These are phyloP conservation scores for Clusia tigrina DNA, from an alignment of 2,888 invertebrate species.

Conservation along the genomic window DNA sequence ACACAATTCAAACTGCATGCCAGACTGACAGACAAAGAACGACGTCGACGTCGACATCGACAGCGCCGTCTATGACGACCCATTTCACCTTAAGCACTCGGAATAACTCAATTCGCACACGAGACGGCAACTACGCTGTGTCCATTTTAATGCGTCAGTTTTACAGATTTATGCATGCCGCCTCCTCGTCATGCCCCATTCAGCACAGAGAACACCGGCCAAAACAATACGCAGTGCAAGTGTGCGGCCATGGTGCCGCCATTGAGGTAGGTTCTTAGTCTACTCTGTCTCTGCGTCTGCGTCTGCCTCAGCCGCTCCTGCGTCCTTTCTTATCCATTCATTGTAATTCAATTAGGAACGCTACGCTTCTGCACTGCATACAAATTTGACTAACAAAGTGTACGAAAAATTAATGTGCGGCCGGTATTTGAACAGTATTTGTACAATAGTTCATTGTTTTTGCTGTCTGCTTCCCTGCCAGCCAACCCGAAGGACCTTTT, in stretches of 20 bases:
- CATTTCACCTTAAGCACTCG: neutral
- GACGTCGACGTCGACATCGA: neutral
- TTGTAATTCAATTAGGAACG: constrained; percentile 10
- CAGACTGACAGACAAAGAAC: neutral
- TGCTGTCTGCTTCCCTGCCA: too few species aligned
- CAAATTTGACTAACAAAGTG: too few species aligned
- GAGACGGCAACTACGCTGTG: neutral
- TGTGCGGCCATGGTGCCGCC: too few species aligned
- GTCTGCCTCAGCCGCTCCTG: neutral
- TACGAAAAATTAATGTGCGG: too few species aligned
- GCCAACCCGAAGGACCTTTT: too few species aligned
- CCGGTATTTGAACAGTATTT: too few species aligned
- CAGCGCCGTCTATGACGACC: neutral
- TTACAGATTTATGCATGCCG: neutral
- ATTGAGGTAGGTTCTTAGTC: neutral
- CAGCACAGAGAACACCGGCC: neutral
- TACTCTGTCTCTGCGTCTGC: neutral
- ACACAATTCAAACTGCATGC: neutral
- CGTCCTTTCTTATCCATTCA: neutral
- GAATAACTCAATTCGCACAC: neutral
- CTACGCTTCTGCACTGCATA: neutral
- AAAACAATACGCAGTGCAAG: neutral
- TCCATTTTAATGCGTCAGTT: neutral
- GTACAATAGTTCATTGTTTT: too few species aligned
- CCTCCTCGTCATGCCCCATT: neutral